Evolutionary conservation across 2,797 vertebrate species (phyloP), one percentile per base, ranked within the genome.

Genomic region (Syngnathus rostellatus): DNA sequence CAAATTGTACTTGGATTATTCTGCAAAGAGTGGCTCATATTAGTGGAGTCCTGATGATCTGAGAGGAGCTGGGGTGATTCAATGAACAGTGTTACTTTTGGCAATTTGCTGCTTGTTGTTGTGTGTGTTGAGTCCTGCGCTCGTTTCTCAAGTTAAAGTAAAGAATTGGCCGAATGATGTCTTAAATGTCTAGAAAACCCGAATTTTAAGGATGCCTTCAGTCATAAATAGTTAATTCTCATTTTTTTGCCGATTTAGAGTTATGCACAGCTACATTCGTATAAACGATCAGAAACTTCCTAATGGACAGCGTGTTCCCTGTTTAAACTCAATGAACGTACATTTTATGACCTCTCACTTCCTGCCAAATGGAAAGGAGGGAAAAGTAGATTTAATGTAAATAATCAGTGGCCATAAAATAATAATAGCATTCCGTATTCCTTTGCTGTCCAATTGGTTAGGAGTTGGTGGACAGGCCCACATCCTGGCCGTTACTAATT

Each of bases 401-500:
- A 65, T 38, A 60, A 65, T 62, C 72, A 61, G 53, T 64, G 68
- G 48, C 63, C 46, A 48, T 67, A 58, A 67, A 69, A 68, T 54
- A 40, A 45, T 72, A 65, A 61, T 54, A 68, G 10, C 39, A 21
- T 61, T 61, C 59, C 59, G 8, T 69, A 57, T 64, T 63, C 77
- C 65, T 12, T n/a, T 63, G 72, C 68, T 77, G 69, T 72, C 69
- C 67, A 72, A 75, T 21, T 38, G 19, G n/a, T 66, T 73, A 75
- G 48, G 77, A 62, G 68, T 68, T 50, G 72, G 68, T 75, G 85
- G 84, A 86, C 14, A 71, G 81, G 55, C 55, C 89, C 88, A 89
- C 85, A 87, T 89, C 87, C 86, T 86, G 81, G 86, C 74, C 80
- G 79, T 82, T 84, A 88, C 86, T 90, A 90, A 91, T 88, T 88